These are phyloP conservation scores for Meghimatium bilineatum DNA, from an alignment of 2,888 invertebrate species.

Conservation along the genomic window DNA sequence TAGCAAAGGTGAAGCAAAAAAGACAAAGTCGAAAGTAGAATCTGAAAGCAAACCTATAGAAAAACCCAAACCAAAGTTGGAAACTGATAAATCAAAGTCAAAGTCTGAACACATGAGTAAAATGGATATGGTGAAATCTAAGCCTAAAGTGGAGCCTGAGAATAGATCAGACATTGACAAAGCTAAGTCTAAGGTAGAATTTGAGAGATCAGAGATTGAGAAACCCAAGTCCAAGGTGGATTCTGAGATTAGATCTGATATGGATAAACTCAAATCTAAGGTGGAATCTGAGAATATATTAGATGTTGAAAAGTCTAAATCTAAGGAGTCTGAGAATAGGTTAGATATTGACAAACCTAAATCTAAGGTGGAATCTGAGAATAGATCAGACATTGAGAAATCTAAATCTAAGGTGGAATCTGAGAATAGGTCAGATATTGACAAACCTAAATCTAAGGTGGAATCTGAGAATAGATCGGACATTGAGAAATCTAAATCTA, in stretches of 20 bases:
- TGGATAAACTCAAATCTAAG: background rate
- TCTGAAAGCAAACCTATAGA: slow-evolving; percentile 11
- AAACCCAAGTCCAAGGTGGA: background rate
- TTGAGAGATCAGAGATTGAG: background rate
- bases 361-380: background rate
- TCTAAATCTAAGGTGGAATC: background rate
- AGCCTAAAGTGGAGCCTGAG: slow-evolving; percentile 1
- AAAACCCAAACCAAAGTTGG: background rate
- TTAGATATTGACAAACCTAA: background rate
- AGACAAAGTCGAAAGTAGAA: slow-evolving; percentile 13
- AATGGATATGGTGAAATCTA: background rate
- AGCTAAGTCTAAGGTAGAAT: background rate
- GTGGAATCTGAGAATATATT: background rate
- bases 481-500: background rate
- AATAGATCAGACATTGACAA: background rate
- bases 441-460: background rate
- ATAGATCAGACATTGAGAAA: background rate
- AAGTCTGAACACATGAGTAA: background rate
- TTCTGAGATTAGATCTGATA: background rate
- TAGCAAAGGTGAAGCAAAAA: background rate
- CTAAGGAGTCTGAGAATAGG: background rate
- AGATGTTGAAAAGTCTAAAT: background rate
- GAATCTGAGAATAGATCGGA: background rate
- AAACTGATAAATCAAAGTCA: slow-evolving; percentile 14
- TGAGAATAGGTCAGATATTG: background rate